Evolutionary conservation across 2,888 invertebrate genomes (phyloP).

Genomic region (Phoenoteleia sp.): DNA sequence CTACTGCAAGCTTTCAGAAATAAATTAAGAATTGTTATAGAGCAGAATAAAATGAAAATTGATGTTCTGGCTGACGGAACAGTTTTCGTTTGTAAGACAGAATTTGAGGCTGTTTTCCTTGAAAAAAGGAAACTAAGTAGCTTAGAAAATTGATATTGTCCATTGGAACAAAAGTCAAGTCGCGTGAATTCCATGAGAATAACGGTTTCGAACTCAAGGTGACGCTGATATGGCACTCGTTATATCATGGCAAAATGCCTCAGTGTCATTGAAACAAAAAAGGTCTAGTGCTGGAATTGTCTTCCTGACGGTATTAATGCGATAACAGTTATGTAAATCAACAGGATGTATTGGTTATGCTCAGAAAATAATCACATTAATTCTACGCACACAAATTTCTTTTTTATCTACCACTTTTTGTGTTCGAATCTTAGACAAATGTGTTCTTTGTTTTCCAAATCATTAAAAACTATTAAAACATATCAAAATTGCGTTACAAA

Average conservation of each 20-base stretch:
- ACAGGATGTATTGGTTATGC: conserved; percentile 50
- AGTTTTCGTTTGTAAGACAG: too few species aligned
- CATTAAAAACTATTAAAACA: too few species aligned
- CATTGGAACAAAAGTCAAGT: conserved; percentile 26
- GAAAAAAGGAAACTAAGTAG: conserved; percentile 6
- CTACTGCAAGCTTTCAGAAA: too few species aligned
- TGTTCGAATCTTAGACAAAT: too few species aligned
- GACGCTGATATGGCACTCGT: conserved; percentile 62
- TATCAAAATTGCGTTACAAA: too few species aligned
- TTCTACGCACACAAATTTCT: background rate
- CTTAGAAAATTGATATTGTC: conserved; percentile 1
- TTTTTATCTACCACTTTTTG: too few species aligned
- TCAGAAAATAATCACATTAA: conserved; percentile 30
- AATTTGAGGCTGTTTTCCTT: background rate
- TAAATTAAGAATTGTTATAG: too few species aligned
- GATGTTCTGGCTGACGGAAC: too few species aligned
- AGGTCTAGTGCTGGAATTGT: conserved; percentile 52
- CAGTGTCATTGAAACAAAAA: conserved; percentile 67
- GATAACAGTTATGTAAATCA: conserved; percentile 69
- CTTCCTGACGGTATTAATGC: conserved; percentile 59
- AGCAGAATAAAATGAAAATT: too few species aligned
- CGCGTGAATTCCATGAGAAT: conserved; percentile 52
- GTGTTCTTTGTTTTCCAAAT: too few species aligned
- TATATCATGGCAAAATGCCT: conserved; percentile 68
- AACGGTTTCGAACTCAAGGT: conserved; percentile 63